Evolutionary conservation across 2,797 vertebrate species (phyloP).

Genomic region (Myioborus melanocephalus): DNA sequence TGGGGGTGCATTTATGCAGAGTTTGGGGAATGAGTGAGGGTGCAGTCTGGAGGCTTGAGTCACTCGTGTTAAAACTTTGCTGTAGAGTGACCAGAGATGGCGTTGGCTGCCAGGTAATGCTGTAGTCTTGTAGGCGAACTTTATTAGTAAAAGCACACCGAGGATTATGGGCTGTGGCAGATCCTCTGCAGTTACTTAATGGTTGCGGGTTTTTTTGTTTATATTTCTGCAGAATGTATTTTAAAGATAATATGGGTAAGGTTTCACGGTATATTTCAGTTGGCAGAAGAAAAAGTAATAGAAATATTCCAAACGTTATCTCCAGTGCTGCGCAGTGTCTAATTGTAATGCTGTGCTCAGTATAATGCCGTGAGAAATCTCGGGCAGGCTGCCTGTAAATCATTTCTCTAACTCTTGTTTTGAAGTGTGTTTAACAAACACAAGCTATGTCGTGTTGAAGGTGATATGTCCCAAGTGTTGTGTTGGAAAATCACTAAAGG

Average conservation of each 20-base stretch:
- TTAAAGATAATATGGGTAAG: background rate
- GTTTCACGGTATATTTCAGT: background rate
- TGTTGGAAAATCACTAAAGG: background rate
- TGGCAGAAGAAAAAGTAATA: background rate
- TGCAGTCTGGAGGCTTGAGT: background rate
- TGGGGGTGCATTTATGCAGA: accelerated
- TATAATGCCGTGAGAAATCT: background rate
- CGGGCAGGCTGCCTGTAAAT: background rate
- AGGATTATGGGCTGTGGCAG: no score
- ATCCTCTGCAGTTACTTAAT: background rate
- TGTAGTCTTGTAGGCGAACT: background rate
- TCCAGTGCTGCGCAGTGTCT: background rate
- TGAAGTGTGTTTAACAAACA: background rate
- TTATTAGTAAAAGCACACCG: background rate
- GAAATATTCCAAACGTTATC: background rate
- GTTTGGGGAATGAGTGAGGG: background rate
- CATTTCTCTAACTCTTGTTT: background rate
- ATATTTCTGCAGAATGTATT: background rate
- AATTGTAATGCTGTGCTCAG: accelerated
- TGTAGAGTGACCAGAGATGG: background rate
- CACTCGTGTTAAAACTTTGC: background rate
- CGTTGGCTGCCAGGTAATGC: background rate
- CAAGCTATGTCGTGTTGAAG: background rate
- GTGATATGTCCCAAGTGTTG: background rate
- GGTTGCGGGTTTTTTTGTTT: background rate